Percentiles rank a stretch among this genome's conserved stretches.
phyloP scores from a whole-genome alignment of 2,888 invertebrate species.

The Ptychoptera albimana region DNA sequence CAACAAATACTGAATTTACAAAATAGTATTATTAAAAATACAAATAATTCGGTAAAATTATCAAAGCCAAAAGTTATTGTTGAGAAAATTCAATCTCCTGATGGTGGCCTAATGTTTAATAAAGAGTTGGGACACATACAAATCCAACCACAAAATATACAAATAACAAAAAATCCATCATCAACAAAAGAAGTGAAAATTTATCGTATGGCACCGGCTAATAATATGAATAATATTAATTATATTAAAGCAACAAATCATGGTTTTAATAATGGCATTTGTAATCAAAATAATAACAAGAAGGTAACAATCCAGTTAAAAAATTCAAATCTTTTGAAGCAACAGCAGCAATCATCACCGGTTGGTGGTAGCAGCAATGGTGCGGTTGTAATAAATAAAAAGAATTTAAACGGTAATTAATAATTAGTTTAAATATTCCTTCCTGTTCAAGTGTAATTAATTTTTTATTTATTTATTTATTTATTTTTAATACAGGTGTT shows the following conservation, averaged over 20 bases:
- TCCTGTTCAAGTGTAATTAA: not conserved
- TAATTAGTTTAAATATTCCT: not conserved
- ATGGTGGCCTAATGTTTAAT: conserved; percentile 3
- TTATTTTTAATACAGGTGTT: not conserved
- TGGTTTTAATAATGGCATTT: not conserved
- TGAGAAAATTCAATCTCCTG: conserved; percentile 11
- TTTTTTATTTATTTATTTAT: not conserved
- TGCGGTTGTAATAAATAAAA: conserved; percentile 3
- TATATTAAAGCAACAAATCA: not conserved
- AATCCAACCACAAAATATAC: not conserved
- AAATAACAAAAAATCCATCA: not conserved
- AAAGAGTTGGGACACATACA: not conserved
- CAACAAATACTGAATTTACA: not conserved
- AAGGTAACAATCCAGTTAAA: conserved; percentile 14
- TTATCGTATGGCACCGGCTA: not conserved
- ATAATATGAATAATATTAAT: not conserved
- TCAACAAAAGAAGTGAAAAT: conserved; percentile 2
- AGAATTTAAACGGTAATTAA: not conserved
- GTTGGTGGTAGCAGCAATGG: not conserved
- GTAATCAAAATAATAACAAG: not conserved
- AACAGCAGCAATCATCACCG: not conserved
- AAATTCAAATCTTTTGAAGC: not conserved
- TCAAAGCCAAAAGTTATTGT: conserved; percentile 14
- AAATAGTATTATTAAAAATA: too few relatives aligned
- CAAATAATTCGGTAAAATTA: not conserved